Percentiles rank a stretch among this genome's conserved stretches.
These are phyloP conservation scores for Lophochroa leadbeateri DNA, from an alignment of 2,113 vertebrate species.

Conservation along the genomic window DNA sequence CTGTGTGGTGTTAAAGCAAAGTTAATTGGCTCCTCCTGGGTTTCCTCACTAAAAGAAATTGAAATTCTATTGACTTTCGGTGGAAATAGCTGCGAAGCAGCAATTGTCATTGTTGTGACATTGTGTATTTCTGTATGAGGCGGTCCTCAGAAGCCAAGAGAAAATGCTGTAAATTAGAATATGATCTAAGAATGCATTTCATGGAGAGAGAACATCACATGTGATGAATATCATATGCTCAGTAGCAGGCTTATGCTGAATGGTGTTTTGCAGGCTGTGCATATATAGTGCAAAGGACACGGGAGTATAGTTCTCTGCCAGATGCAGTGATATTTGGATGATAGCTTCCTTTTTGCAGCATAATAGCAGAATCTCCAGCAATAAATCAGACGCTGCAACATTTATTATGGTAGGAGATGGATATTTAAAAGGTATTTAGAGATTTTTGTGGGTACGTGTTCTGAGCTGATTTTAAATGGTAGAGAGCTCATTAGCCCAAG, in stretches of 20 bases:
- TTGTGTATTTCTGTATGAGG: slow-evolving; percentile 59
- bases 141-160: slow-evolving; percentile 7
- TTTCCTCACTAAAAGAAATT: slow-evolving; percentile 69
- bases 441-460: not conserved
- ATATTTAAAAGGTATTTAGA: not conserved
- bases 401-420: not conserved
- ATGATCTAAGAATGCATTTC: slow-evolving; percentile 7
- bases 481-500: not conserved
- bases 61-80: slow-evolving; percentile 74
- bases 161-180: slow-evolving; percentile 37
- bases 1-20: slow-evolving; percentile 52
- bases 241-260: not conserved
- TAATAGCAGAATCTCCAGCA: not conserved
- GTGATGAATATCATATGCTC: not conserved
- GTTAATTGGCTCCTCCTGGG: slow-evolving; percentile 75
- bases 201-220: not conserved
- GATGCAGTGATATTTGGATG: not conserved
- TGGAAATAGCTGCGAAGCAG: slow-evolving; percentile 54
- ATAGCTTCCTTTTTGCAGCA: not conserved
- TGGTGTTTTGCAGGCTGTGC: not conserved
- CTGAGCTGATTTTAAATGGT: not conserved
- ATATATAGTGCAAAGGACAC: not conserved
- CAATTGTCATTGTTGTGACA: slow-evolving; percentile 75
- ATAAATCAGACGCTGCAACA: not conserved
- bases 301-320: not conserved